Evolutionary conservation across 2,113 vertebrate genomes (phyloP), one percentile per base, ranked within the genome.

Genomic region (Prionailurus bengalensis): DNA sequence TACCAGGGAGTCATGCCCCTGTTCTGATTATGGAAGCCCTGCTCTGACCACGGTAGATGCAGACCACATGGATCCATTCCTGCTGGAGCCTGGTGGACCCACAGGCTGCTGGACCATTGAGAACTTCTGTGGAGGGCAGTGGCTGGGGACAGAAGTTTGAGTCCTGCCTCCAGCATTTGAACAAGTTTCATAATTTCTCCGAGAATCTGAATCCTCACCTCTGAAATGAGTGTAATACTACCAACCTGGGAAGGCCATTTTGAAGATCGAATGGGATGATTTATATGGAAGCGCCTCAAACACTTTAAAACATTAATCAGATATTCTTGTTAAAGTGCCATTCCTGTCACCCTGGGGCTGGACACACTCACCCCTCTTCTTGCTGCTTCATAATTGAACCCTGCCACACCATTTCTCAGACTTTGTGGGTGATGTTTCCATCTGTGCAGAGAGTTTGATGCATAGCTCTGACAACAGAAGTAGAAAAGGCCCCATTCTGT

Each of bases 241-340:
- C 33, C 6, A 1, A 68, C 55, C 12, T 31, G n/a, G 70, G 29
- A 89, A 90, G 61, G 51, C 8, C n/a, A 45, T 58, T 55, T 58
- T 79, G 39, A 53, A 88, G 86, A 51, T 19, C 7, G 55, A 73
- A 66, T 15, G 45, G 25, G n/a, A 66, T 74, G 39, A 79, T 42
- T 74, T 61, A 74, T 51, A 55, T 42, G n/a, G 14, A 90, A 83
- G 45, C 33, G 25, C 23, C 87, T 78, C 12, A 29, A 88, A 87
- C 87, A 66, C 25, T 31, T n/a, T 7, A 93, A 95, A 84, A 2
- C 73, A 58, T 66, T 85, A 70, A 63, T 27, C 65, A 91, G 48
- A 61, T 53, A 33, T 53, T 87, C 73, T 88, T 88, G 73, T 65
- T 85, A 55, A 85, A 42, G 74, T 96, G 92, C 31, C 71, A 78